Base-by-base conservation (phyloP, 2,797 vertebrate species). In the Aselliscus stoliczkanus region DNA sequence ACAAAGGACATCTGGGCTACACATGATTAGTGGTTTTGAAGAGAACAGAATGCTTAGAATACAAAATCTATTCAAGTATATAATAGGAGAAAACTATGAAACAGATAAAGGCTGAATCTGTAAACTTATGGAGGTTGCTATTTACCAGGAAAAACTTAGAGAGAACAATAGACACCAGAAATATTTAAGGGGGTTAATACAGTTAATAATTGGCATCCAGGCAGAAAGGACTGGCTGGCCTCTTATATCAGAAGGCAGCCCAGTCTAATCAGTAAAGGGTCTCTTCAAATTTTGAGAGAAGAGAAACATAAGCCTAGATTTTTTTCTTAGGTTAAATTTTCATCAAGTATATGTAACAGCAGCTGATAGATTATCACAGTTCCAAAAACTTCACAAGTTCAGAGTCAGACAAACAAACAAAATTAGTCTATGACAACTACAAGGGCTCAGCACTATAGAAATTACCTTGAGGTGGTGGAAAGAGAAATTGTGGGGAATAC, bases 1-100 rank as follows among this genome's bases (percentile, higher is more conserved):
- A 97, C 18, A 50, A 79, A 73, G 12, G 15, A 64, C 58, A 85
- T 92, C 42, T 96, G 90, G 92, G 44, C 84, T 90, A 95, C 90
- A 93, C 60, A 82, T 31, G 67, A 77, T 23, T 84, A 31, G 82
- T 17, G 39, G 50, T 77, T 93, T 93, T 67, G 39, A 72, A 75
- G 39, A 90, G 34, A 91, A 94, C 8, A 52, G 27, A 92, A 93
- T 67, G 5, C 4, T 60, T 11, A 88, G 29, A 90, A 75, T 70
- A 1, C 90, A 70, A 72, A 72, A 60, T 84, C 14, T 64, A 73
- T 47, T 92, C 50, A 56, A 70, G 81, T 31, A 65, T 34, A n/a
- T 42, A 84, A 73, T 34, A 76, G 17, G 9, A 62, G 25, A 77
- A 77, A 84, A 60, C 5, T 47, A 67, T 70, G 39, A 56, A 93